These are phyloP conservation scores for Sepioteuthis lessoniana DNA, from an alignment of 2,888 invertebrate species.

Conservation along the genomic window DNA sequence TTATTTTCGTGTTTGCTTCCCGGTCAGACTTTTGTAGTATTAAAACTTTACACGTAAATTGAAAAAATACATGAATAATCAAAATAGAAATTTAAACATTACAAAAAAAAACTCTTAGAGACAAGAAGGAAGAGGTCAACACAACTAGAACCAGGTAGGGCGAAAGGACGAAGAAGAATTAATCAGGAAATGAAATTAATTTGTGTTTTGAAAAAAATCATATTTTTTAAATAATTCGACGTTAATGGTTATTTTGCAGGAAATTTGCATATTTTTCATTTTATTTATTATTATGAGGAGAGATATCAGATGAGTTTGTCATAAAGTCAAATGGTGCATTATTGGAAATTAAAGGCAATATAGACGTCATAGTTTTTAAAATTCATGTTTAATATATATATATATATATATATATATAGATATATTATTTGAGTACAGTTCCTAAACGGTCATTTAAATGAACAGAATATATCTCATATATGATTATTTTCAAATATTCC, in stretches of 20 bases:
- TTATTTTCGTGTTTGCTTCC: neutral
- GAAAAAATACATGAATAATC: too few species aligned
- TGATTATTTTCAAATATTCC: too few species aligned
- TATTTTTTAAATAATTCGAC: too few species aligned
- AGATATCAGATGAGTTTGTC: neutral
- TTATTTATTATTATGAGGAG: neutral
- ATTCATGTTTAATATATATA: neutral
- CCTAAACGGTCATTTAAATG: too few species aligned
- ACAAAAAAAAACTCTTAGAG: too few species aligned
- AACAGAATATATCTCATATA: too few species aligned
- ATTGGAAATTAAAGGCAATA: neutral
- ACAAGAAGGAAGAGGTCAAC: neutral
- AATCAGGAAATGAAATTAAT: neutral
- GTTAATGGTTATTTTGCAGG: too few species aligned
- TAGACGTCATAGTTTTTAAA: neutral
- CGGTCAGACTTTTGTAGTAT: neutral
- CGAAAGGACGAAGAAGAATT: neutral
- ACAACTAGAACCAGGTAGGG: neutral
- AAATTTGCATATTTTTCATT: neutral
- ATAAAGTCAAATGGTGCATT: neutral
- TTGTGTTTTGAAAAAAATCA: too few species aligned
- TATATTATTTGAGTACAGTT: too few species aligned
- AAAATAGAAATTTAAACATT: too few species aligned
- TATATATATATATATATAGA: too few species aligned
- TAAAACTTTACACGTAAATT: neutral